These are phyloP conservation scores for Forbesichthys agassizii DNA, from an alignment of 2,113 vertebrate genomes.

Conservation along the genomic window DNA sequence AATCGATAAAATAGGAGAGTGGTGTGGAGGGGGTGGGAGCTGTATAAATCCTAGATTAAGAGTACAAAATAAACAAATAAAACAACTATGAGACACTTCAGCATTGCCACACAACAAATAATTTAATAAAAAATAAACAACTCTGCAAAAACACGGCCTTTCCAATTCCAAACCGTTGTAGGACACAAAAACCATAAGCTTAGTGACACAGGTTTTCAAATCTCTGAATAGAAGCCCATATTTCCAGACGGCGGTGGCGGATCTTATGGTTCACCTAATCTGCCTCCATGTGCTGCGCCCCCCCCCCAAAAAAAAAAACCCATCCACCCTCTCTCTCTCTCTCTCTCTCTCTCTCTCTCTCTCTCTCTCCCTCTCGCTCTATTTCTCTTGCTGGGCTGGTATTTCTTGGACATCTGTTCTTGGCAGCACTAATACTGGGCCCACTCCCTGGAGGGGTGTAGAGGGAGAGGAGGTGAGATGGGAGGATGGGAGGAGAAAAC, in stretches of 20 bases:
- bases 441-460: slow-evolving; percentile 36
- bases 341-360: slow-evolving; percentile 25
- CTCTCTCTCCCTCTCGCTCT: slow-evolving; percentile 12
- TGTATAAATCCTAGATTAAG: background rate
- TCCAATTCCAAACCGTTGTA: slow-evolving; percentile 49
- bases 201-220: slow-evolving; percentile 64
- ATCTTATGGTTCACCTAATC: slow-evolving; percentile 70
- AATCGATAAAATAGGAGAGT: background rate
- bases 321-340: slow-evolving; percentile 3
- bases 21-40: too few species aligned
- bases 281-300: slow-evolving; percentile 69
- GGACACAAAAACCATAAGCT: slow-evolving; percentile 61
- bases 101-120: background rate
- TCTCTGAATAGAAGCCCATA: slow-evolving; percentile 61
- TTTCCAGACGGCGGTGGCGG: slow-evolving; percentile 67
- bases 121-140: background rate
- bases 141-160: slow-evolving; percentile 8
- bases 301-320: background rate
- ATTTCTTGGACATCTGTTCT: slow-evolving; percentile 81
- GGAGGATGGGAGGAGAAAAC: slow-evolving; percentile 14
- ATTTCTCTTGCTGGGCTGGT: slow-evolving; percentile 67
- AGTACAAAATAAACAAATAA: background rate
- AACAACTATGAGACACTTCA: background rate
- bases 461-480: slow-evolving; percentile 27
- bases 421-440: slow-evolving; percentile 62